These are phyloP conservation scores for Orchesellides sinensis DNA, from an alignment of 2,888 invertebrate species.

Conservation along the genomic window DNA sequence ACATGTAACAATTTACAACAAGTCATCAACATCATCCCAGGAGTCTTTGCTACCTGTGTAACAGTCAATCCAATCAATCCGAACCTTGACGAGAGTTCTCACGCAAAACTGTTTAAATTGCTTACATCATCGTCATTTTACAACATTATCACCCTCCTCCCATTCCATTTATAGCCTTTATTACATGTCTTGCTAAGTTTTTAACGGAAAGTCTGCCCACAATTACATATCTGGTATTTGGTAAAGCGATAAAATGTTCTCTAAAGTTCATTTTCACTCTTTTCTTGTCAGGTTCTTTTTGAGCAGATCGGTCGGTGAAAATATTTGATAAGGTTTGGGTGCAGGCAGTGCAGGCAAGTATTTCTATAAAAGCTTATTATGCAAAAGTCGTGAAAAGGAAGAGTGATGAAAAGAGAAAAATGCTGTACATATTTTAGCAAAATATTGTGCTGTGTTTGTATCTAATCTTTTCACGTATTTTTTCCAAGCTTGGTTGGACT, in stretches of 20 bases:
- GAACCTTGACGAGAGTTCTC: slow-evolving; percentile 22
- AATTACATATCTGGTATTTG: background rate
- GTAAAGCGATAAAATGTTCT: slow-evolving; percentile 4
- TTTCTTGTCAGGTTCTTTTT: background rate
- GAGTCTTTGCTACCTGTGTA: too few relatives aligned
- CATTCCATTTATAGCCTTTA: background rate
- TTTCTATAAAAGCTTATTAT: background rate
- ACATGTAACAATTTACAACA: background rate
- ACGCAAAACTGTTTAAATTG: slow-evolving; percentile 12
- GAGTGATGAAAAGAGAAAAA: slow-evolving; percentile 20
- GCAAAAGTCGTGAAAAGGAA: slow-evolving; percentile 25
- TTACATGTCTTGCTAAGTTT: background rate
- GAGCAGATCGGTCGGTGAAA: background rate
- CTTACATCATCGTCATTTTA: slow-evolving; percentile 32
- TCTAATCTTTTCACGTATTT: slow-evolving; percentile 11
- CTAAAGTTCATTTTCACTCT: slow-evolving; percentile 8
- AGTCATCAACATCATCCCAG: background rate
- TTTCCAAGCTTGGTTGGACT: slow-evolving; percentile 17
- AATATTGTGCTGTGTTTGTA: slow-evolving; percentile 1
- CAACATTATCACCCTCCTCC: slow-evolving; percentile 40
- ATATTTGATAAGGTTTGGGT: background rate
- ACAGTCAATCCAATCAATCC: slow-evolving; percentile 20
- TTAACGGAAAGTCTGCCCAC: background rate
- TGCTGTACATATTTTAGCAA: background rate
- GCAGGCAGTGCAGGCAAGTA: background rate